These are phyloP conservation scores for Frankliniella intonsa DNA, from an alignment of 2,888 invertebrate species.

Conservation along the genomic window DNA sequence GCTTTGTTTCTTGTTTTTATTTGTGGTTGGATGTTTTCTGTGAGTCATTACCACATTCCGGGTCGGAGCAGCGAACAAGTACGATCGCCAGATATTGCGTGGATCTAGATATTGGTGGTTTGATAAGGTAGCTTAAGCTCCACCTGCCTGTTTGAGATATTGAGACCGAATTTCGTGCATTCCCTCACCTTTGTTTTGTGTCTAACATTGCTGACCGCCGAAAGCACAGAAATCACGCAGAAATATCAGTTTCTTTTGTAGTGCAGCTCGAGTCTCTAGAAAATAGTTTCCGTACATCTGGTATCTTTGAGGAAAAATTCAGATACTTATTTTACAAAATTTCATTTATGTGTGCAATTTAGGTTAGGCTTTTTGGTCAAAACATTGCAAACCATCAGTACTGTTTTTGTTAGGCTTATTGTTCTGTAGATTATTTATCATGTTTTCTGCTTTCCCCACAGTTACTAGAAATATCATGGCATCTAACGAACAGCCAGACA, in stretches of 20 bases:
- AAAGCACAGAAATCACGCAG: too few species aligned
- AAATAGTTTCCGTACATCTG: too few species aligned
- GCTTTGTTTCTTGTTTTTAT: neutral
- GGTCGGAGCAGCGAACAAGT: neutral
- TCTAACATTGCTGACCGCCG: neutral
- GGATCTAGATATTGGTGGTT: neutral
- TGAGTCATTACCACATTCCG: neutral
- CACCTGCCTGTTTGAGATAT: neutral
- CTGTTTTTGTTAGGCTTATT: neutral
- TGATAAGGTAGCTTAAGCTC: neutral
- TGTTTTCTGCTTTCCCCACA: neutral
- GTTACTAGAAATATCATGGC: neutral
- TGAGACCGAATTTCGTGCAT: neutral
- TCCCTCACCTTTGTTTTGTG: neutral
- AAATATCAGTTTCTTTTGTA: too few species aligned
- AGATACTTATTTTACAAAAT: too few species aligned
- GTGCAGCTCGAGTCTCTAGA: too few species aligned
- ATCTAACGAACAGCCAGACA: neutral
- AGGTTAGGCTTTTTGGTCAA: too few species aligned
- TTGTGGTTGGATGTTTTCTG: neutral
- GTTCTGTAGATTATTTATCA: neutral
- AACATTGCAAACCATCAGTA: too few species aligned
- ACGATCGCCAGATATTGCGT: too few species aligned
- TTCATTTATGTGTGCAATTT: too few species aligned
- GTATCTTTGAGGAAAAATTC: too few species aligned